A percentile compares a stretch with the other conserved stretches of the same genome.
phyloP scores from a whole-genome alignment of 1,140 invertebrate genomes.

The Laupala kohalensis region DNA sequence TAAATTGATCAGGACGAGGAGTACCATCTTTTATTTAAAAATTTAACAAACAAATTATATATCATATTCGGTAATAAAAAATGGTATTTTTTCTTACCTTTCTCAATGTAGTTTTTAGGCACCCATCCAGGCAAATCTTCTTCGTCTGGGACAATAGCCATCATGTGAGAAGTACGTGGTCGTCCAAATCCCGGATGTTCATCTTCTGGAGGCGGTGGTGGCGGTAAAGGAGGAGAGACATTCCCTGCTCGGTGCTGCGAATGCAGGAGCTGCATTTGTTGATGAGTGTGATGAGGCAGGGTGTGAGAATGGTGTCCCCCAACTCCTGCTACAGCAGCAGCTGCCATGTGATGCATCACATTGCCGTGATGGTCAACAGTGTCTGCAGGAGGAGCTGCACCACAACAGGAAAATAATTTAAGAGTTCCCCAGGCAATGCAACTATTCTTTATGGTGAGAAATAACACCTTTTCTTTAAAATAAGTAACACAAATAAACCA shows the following conservation, averaged over 20 bases:
- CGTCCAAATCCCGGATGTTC: constrained; percentile 59
- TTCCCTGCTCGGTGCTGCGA: constrained; percentile 19
- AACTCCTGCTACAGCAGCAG: constrained; percentile 28
- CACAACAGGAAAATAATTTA: no score
- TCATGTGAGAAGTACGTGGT: constrained; percentile 41
- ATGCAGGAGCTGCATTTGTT: constrained; percentile 11
- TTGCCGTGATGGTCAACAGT: constrained; percentile 22
- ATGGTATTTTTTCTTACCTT: no score
- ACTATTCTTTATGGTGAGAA: no score
- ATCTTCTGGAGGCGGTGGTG: constrained; percentile 65
- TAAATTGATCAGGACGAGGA: no score
- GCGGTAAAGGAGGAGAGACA: constrained; percentile 59
- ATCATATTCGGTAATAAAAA: no score
- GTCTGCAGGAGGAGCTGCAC: constrained; percentile 32
- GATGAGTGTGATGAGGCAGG: constrained; percentile 10
- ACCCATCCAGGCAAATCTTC: constrained; percentile 79
- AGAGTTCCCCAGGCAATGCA: no score
- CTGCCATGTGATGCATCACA: neutral
- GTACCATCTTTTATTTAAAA: no score
- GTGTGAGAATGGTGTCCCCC: constrained; percentile 27
- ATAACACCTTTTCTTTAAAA: no score
- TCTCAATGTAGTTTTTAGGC: constrained; percentile 93
- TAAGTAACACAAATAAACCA: no score
- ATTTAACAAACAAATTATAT: no score
- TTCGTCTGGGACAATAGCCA: constrained; percentile 73